Evolutionary conservation across 1,140 invertebrate genomes (phyloP).

Genomic region (Saccostrea echinata): DNA sequence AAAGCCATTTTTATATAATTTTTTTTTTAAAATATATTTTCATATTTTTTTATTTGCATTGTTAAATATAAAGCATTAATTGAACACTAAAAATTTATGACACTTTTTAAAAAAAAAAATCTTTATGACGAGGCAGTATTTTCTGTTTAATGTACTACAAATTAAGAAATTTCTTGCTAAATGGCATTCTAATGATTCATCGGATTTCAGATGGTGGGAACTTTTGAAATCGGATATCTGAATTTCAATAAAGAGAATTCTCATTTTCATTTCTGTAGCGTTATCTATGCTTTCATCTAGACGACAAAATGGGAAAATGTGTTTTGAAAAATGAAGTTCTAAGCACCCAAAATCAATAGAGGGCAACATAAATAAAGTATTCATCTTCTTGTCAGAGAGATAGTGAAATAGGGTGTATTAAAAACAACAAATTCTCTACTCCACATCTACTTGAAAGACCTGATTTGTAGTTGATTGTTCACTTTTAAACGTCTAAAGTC

Average conservation of each 20-base stretch:
- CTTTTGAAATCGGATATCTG: conserved; percentile 37
- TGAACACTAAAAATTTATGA: neutral
- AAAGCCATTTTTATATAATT: neutral
- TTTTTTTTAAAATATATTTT: neutral
- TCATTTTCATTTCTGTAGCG: conserved; percentile 16
- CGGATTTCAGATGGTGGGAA: conserved; percentile 30
- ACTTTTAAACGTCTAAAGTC: neutral
- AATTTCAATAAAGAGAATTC: conserved; percentile 38
- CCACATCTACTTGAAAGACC: neutral
- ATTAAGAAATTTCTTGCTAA: conserved; percentile 26
- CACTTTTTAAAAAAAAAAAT: neutral
- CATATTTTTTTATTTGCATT: neutral
- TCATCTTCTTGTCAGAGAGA: neutral
- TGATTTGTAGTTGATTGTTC: neutral
- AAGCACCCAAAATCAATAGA: conserved; percentile 21
- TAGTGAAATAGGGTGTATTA: neutral
- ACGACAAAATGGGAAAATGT: conserved; percentile 34
- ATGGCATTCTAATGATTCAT: conserved; percentile 32
- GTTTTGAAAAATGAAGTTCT: conserved; percentile 31
- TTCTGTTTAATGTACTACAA: conserved; percentile 1
- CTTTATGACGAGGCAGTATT: neutral
- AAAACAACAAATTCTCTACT: neutral
- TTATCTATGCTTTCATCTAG: conserved; percentile 26
- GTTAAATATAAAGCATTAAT: neutral
- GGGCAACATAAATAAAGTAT: conserved; percentile 26